phyloP scores from a whole-genome alignment of 2,888 invertebrate species.

The Halictus quadricinctus region DNA sequence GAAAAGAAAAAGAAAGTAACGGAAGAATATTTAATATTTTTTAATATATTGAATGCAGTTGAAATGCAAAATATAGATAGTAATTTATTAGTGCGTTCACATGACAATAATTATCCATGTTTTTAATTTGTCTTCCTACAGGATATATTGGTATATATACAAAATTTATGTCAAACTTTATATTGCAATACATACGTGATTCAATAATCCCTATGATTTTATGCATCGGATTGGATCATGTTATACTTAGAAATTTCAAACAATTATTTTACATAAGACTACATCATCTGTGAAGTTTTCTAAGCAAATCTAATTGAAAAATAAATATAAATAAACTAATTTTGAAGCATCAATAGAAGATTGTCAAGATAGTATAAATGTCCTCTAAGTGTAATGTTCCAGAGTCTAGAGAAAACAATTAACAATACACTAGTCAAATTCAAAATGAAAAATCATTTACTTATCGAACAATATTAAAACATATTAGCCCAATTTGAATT shows the following conservation, averaged over 20 bases:
- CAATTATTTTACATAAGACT: not conserved
- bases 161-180: not conserved
- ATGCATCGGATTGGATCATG: not conserved
- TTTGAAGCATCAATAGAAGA: not conserved
- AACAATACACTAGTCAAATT: conserved; percentile 47
- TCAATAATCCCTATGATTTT: conserved; percentile 28
- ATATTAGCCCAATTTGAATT: not conserved
- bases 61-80: not conserved
- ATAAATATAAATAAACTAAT: not conserved
- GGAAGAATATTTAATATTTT: not conserved
- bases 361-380: not conserved
- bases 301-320: not conserved
- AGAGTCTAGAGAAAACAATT: conserved; percentile 35
- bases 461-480: not conserved
- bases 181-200: not conserved
- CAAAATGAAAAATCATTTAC: conserved; percentile 27
- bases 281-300: not conserved
- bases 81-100: not conserved
- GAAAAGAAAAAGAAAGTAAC: not conserved
- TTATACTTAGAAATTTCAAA: not conserved
- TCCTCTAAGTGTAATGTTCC: conserved; percentile 22
- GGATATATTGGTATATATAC: not conserved
- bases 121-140: not conserved
- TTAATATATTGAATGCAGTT: not conserved
- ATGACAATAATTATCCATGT: not conserved